Evolutionary conservation across 2,797 vertebrate genomes (phyloP).

Genomic region (Megaceryle alcyon): DNA sequence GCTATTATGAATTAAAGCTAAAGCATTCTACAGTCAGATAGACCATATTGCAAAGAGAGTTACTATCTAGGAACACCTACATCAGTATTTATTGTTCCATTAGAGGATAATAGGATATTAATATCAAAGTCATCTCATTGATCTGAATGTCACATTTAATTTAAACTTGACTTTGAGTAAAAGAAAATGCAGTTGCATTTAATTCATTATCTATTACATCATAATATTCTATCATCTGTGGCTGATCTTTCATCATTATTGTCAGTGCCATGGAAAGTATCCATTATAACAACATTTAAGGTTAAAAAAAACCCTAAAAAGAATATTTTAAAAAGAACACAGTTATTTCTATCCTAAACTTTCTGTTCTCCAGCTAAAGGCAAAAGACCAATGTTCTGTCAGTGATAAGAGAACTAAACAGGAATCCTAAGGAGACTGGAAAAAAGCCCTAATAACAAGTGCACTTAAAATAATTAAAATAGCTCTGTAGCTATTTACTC

Average conservation of each 20-base stretch:
- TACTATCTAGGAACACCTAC: conserved; percentile 11
- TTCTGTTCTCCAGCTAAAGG: neutral
- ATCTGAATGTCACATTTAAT: conserved; percentile 53
- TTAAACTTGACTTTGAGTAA: neutral
- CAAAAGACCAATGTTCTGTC: neutral
- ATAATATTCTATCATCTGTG: neutral
- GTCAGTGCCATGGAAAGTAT: neutral
- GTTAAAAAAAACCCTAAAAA: neutral
- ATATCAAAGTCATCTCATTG: conserved; percentile 58
- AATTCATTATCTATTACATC: neutral
- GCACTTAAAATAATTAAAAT: neutral
- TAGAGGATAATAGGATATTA: conserved; percentile 36
- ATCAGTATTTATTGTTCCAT: conserved; percentile 51
- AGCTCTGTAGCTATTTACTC: neutral
- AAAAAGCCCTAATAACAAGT: neutral
- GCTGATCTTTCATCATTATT: neutral
- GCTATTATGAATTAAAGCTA: conserved; percentile 31
- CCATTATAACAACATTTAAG: neutral
- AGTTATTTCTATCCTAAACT: neutral
- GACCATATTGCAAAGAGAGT: conserved; percentile 35
- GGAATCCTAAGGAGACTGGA: neutral
- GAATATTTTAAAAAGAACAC: neutral
- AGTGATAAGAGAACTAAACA: neutral
- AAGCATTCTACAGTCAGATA: conserved; percentile 55
- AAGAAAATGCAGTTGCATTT: neutral